Base-by-base conservation (phyloP, 1,140 invertebrate genomes). In the Aphelinus certus region DNA sequence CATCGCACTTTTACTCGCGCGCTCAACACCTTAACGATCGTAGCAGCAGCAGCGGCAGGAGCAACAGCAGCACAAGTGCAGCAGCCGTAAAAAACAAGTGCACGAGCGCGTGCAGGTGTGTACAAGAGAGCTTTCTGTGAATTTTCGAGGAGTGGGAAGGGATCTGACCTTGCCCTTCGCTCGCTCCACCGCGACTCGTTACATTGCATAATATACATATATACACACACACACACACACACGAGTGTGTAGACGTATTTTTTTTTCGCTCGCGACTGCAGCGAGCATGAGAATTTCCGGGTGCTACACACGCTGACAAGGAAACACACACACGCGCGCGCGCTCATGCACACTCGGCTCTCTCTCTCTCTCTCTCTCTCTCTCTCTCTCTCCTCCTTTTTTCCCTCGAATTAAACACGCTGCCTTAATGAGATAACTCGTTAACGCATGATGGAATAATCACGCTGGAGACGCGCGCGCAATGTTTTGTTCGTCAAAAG, bases 101-200 rank as follows among this genome's bases (percentile, higher is more conserved):
- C 4, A 53, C 4, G 51, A 9, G 51, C 51, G 51, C 51, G 51
- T 6, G 9, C 4, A 9, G 9, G 9, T 9, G 9, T 4, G 51
- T 53, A 48, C 56, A 45, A 47, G 26, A 26, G 26, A 26, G 26
- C 26, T 26, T 26, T 26, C 26, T 26, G 64, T 49, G 64, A 65
- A 73, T 65, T 73, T 73, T 65, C 71, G 56, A 67, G 64, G n/a
- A 47, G 57, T 42, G 60, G 10, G 42, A 49, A 53, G 64, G 45
- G 49, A 10, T 66, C 49, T 62, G 72, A 74, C 72, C 72, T 74
- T 74, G 65, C 57, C 65, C 72, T 74, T 68, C 48, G n/a, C 26
- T 3, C 55, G 53, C 2, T 45, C 46, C 46, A 9, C n/a, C n/a
- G 42, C 46, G 47, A n/a, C 60, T 45, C n/a, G 66, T 60, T 45